Evolutionary conservation across 2,113 vertebrate genomes (phyloP).

Genomic region (Galeopterus variegatus): DNA sequence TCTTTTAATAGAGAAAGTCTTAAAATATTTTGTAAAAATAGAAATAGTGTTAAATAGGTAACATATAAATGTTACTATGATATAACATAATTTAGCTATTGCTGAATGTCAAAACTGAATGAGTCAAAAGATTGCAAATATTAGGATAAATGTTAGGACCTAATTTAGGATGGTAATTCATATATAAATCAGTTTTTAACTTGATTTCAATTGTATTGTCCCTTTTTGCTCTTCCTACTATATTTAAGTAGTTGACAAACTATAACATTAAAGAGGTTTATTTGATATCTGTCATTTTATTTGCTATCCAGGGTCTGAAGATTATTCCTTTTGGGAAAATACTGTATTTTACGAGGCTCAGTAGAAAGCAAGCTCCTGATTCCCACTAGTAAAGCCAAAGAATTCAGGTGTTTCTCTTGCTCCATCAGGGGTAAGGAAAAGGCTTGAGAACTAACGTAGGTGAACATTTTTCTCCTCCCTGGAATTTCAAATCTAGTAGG

Average conservation of each 20-base stretch:
- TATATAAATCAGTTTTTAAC: neutral
- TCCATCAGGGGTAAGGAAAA: neutral
- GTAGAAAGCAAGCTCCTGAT: neutral
- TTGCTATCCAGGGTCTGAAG: neutral
- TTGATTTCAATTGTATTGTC: neutral
- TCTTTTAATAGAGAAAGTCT: neutral
- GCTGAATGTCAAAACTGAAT: neutral
- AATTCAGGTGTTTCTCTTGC: neutral
- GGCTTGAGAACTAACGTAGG: neutral
- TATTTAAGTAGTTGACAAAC: neutral
- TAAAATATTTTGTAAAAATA: constrained; percentile 26
- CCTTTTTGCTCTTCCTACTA: neutral
- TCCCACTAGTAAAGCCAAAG: neutral
- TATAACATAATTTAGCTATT: neutral
- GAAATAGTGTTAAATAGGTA: neutral
- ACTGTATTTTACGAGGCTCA: neutral
- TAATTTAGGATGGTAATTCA: neutral
- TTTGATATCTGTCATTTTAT: neutral
- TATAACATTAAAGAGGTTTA: neutral
- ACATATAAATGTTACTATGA: neutral
- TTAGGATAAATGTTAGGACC: neutral
- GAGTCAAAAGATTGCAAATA: neutral
- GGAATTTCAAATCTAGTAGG: neutral
- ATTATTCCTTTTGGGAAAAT: neutral
- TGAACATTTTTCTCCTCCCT: neutral